A percentile compares a stretch with the other conserved stretches of the same genome.
Conservation (phyloP, 2,888 invertebrate genomes). For the Acanthosepion lycidas region DNA sequence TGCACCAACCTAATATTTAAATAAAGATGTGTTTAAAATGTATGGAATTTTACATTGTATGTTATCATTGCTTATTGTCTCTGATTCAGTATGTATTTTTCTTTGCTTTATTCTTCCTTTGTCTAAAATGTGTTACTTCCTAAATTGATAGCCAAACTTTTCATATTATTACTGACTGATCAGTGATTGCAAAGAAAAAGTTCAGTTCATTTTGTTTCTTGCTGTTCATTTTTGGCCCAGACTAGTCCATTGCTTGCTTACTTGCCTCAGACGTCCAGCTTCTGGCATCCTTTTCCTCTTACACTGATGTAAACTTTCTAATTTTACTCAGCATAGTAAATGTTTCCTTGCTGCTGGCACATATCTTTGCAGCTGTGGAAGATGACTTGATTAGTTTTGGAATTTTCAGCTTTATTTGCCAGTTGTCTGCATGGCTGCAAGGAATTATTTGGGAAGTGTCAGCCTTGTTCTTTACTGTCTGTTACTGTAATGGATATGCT, state of each 20-base stretch:
- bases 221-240: background rate
- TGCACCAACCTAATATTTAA: no score
- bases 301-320: background rate
- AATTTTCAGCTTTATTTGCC: conserved; percentile 33
- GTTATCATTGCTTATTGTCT: background rate
- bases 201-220: background rate
- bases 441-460: background rate
- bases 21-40: no score
- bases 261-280: background rate
- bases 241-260: background rate
- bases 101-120: background rate
- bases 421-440: conserved; percentile 6
- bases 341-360: background rate
- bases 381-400: conserved; percentile 10
- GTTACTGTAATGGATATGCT: background rate
- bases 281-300: background rate
- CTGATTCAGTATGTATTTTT: background rate
- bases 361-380: conserved; percentile 2
- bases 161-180: background rate
- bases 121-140: background rate
- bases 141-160: background rate
- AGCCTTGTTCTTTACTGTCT: conserved; percentile 1
- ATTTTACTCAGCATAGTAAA: background rate
- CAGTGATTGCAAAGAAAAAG: background rate
- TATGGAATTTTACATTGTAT: no score